A percentile compares a stretch with the other conserved stretches of the same genome.
phyloP scores from a whole-genome alignment of 2,797 vertebrate genomes.

The Fratercula arctica region DNA sequence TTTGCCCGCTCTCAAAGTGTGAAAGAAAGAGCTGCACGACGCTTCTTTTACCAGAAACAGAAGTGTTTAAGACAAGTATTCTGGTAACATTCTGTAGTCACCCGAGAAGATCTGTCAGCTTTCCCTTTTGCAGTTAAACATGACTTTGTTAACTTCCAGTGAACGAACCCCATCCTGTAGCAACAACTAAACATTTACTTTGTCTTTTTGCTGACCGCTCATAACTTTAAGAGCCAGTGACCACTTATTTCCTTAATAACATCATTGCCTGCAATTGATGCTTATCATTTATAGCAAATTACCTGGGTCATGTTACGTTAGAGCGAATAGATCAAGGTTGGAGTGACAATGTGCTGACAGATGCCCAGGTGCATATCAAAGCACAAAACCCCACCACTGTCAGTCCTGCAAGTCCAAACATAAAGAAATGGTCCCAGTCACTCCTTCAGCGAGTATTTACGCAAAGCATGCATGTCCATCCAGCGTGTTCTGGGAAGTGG shows the following conservation, averaged over 20 bases:
- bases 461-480: not conserved
- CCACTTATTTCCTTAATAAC: not conserved
- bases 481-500: not conserved
- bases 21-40: not conserved
- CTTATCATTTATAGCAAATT: not conserved
- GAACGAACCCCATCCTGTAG: not conserved
- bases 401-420: not conserved
- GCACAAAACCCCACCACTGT: not conserved
- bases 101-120: not conserved
- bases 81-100: not conserved
- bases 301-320: not conserved
- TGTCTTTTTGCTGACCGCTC: not conserved
- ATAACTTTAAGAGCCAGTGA: not conserved
- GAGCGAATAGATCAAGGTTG: not conserved
- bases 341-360: not conserved
- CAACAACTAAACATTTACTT: slow-evolving; percentile 15
- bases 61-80: not conserved
- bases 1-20: not conserved
- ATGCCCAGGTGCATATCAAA: not conserved
- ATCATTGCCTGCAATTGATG: not conserved
- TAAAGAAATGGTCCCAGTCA: not conserved
- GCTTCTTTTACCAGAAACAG: not conserved
- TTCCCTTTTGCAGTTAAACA: not conserved
- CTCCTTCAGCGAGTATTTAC: not conserved
- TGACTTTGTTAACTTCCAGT: not conserved